Conservation (phyloP, 2,797 vertebrate genomes). For the Meriones psammophilus region DNA sequence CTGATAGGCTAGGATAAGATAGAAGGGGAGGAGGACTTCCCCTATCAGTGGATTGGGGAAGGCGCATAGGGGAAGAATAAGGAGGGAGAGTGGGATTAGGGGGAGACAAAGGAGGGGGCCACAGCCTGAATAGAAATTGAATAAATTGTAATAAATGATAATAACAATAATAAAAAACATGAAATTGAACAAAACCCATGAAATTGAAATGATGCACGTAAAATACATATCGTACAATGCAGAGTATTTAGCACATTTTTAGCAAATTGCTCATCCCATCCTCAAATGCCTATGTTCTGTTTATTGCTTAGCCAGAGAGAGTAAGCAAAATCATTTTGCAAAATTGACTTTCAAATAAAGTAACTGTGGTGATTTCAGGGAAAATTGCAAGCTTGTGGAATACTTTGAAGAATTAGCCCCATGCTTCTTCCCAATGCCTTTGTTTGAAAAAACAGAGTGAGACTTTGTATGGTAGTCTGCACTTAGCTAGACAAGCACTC, state of each 20-base stretch:
- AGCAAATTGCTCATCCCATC: background rate
- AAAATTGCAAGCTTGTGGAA: slow-evolving; percentile 35
- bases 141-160: too few species aligned
- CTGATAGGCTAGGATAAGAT: too few species aligned
- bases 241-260: background rate
- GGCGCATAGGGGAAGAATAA: too few species aligned
- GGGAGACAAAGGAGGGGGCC: too few species aligned
- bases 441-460: background rate
- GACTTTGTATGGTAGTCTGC: too few species aligned
- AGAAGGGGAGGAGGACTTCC: too few species aligned
- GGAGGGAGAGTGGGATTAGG: too few species aligned
- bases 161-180: too few species aligned
- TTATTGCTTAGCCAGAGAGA: slow-evolving; percentile 55
- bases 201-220: background rate
- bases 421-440: background rate
- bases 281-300: background rate
- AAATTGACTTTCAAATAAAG: slow-evolving; percentile 58
- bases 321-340: slow-evolving; percentile 56
- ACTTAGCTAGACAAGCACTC: background rate
- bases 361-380: background rate
- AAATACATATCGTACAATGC: slow-evolving; percentile 10
- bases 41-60: too few species aligned
- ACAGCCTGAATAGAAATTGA: too few species aligned
- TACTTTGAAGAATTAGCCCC: background rate
- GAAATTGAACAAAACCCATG: background rate